phyloP scores from a whole-genome alignment of 2,888 invertebrate genomes.

The Pocota personata region DNA sequence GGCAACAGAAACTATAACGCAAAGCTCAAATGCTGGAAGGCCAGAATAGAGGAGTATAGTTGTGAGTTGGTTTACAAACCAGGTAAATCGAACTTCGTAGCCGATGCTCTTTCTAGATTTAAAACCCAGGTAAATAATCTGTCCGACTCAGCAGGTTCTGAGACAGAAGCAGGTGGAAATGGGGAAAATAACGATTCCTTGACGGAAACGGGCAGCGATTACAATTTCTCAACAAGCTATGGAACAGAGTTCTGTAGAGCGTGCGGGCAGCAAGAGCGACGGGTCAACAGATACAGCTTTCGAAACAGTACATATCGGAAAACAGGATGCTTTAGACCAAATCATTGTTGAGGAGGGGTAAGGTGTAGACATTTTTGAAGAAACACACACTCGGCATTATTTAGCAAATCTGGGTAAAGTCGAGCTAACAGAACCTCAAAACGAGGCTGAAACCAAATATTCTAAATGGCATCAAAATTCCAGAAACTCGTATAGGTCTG shows the following conservation, averaged over 20 bases:
- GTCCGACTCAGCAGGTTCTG: background rate
- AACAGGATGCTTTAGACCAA: constrained; percentile 60
- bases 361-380: constrained; percentile 14
- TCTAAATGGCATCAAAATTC: constrained; percentile 47
- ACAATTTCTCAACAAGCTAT: background rate
- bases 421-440: background rate
- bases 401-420: background rate
- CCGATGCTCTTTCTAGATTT: background rate
- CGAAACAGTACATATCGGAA: constrained; percentile 57
- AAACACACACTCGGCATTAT: constrained; percentile 58
- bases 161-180: background rate
- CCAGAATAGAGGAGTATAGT: no score
- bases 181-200: background rate
- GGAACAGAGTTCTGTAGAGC: background rate
- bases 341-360: no score
- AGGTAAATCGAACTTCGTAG: constrained; percentile 39
- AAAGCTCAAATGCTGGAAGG: no score
- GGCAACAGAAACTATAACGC: no score
- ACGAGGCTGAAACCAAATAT: constrained; percentile 20
- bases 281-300: background rate
- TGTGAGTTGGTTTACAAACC: no score
- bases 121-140: background rate
- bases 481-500: background rate
- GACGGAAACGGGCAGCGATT: background rate
- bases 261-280: background rate